phyloP scores from a whole-genome alignment of 1,140 invertebrate genomes.

The Pseudomyrmex sp. region DNA sequence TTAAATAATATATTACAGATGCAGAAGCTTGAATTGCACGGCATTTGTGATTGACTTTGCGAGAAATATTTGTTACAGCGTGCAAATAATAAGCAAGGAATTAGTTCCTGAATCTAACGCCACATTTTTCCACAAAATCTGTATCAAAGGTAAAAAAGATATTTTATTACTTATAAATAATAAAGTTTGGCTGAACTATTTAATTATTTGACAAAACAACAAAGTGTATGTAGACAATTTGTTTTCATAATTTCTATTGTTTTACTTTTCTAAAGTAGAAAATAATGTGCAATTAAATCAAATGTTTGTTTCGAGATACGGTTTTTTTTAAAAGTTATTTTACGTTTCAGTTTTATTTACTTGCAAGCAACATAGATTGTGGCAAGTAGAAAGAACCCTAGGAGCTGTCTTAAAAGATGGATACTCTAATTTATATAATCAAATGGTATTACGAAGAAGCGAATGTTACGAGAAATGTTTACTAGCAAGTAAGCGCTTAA shows the following conservation, averaged over 20 bases:
- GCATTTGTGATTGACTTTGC: slow-evolving; percentile 80
- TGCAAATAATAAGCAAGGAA: slow-evolving; percentile 73
- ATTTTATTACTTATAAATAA: background rate
- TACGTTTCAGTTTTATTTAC: slow-evolving; percentile 68
- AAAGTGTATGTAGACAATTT: background rate
- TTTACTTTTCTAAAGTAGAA: no score
- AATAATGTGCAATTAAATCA: no score
- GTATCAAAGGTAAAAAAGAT: slow-evolving; percentile 72
- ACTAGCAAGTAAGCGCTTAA: slow-evolving; percentile 63
- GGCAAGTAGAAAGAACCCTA: slow-evolving; percentile 80
- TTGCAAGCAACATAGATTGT: slow-evolving; percentile 73
- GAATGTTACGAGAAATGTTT: slow-evolving; percentile 80
- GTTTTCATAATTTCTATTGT: background rate
- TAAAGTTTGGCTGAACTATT: background rate
- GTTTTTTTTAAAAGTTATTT: background rate
- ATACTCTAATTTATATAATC: slow-evolving; percentile 43
- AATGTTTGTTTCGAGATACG: no score
- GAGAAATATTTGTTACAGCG: slow-evolving; percentile 76
- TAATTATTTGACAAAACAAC: background rate
- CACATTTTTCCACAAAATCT: slow-evolving; percentile 79
- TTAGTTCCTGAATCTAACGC: slow-evolving; percentile 77
- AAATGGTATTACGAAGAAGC: slow-evolving; percentile 51
- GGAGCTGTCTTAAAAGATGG: slow-evolving; percentile 78
- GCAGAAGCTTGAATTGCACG: slow-evolving; percentile 76
- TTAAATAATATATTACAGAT: slow-evolving; percentile 66